A percentile compares a stretch with the other conserved stretches of the same genome.
These are phyloP conservation scores for Mus pahari DNA, from an alignment of 2,113 vertebrate genomes.

Conservation along the genomic window DNA sequence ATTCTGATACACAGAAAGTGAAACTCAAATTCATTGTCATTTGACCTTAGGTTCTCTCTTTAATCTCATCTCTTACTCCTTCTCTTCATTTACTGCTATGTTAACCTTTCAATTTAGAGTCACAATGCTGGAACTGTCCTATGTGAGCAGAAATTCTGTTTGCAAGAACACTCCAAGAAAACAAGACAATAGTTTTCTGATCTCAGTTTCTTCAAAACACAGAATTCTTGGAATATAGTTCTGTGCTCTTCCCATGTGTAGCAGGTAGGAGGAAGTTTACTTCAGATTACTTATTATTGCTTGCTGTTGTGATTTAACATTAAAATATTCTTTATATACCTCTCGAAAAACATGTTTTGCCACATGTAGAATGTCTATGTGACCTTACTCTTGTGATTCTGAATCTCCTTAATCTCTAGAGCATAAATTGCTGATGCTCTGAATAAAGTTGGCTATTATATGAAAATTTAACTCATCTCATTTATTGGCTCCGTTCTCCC, in stretches of 20 bases:
- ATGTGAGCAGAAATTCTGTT: background rate
- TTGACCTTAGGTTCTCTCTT: background rate
- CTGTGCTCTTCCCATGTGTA: background rate
- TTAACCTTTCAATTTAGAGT: slow-evolving; percentile 31
- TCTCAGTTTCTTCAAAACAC: background rate
- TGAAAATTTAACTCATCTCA: background rate
- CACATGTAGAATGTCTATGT: background rate
- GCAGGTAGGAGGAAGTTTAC: background rate
- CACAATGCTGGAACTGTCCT: background rate
- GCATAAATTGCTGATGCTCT: background rate
- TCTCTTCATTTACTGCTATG: background rate
- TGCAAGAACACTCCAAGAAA: background rate
- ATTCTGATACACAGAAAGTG: slow-evolving; percentile 22
- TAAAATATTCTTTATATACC: background rate
- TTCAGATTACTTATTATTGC: background rate
- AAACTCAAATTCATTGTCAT: background rate
- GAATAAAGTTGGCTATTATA: background rate
- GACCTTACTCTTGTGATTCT: background rate
- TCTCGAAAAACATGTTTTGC: background rate
- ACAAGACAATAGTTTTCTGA: background rate
- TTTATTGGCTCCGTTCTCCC: background rate
- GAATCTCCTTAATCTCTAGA: background rate
- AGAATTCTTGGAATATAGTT: background rate
- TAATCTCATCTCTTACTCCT: background rate
- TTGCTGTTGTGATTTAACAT: background rate